Evolutionary conservation across 2,113 vertebrate genomes (phyloP), one percentile per base, ranked within the genome.

Genomic region (Aythya baeri): DNA sequence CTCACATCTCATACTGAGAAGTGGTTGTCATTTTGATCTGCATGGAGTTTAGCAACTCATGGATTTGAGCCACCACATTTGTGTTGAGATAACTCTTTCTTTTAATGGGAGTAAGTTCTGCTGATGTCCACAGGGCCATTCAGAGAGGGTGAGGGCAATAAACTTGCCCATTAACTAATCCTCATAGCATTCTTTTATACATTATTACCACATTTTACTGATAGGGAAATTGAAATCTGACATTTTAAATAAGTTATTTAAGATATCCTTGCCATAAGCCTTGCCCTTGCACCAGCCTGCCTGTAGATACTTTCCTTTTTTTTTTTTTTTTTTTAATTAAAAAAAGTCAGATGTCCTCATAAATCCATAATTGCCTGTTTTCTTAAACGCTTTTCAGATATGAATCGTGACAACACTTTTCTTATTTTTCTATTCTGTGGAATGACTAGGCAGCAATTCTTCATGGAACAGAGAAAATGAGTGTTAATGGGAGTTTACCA

Each of bases 21-120:
- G 74, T 34, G 83, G 71, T 81, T 96, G 94, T 94, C 92, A 87
- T 83, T 91, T 94, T 87, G 81, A 93, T 96, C 93, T 95, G 88
- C 92, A 87, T 94, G 94, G 86, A 59, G 62, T 87, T 65, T 79
- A 79, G 88, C 31, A 50, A 77, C 78, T 55, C 0, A 1, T 86
- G 81, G 90, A 54, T 94, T 82, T 91, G 32, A 94, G 83, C 57
- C 43, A 74, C 61, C 25, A 1, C 67, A 7, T 52, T 26, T 44
- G 15, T 26, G 17, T 72, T 76, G 83, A 92, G 58, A 17, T 83
- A 73, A 76, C 36, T 49, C 18, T 79, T 67, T 41, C 57, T 78
- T 41, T 67, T 25, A 38, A 38, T 54, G 31, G 10, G 36, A 44
- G 66, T 43, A 84, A 73, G 7, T 52, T 81, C 32, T 70, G 34